Conservation (phyloP, 2,888 invertebrate species). For the Steinernema scapterisci region DNA sequence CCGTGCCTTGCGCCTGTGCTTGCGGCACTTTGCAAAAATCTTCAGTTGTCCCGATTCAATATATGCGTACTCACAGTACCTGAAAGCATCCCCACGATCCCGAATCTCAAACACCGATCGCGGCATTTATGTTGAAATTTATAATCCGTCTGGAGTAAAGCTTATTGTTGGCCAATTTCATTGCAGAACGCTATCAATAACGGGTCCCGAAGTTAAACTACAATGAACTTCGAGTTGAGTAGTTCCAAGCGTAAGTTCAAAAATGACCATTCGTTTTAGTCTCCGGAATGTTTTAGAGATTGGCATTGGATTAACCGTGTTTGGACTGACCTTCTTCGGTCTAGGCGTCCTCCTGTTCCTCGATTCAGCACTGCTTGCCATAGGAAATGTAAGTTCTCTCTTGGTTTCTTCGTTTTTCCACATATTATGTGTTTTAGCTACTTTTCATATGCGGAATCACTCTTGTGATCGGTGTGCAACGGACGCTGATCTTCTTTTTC, state of each 20-base stretch:
- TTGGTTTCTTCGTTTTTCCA: constrained; percentile 55
- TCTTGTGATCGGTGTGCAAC: constrained; percentile 91
- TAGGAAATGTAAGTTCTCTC: constrained; percentile 88
- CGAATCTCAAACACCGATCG: too few relatives aligned
- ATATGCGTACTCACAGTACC: too few relatives aligned
- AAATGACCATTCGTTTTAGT: not conserved
- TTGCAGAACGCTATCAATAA: too few relatives aligned
- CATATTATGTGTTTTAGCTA: constrained; percentile 76
- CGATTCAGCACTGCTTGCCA: constrained; percentile 93
- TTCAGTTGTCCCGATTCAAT: too few relatives aligned
- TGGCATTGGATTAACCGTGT: constrained; percentile 92
- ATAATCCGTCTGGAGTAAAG: too few relatives aligned
- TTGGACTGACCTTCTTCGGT: constrained; percentile 91
- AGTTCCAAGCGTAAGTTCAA: constrained; percentile 46
- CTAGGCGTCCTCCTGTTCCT: constrained; percentile 89
- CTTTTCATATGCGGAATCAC: constrained; percentile 91
- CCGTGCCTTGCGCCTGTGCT: too few relatives aligned
- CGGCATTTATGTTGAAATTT: too few relatives aligned
- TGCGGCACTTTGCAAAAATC: too few relatives aligned
- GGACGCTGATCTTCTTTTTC: constrained; percentile 96
- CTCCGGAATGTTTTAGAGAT: constrained; percentile 74
- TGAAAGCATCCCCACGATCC: too few relatives aligned
- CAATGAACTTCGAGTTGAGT: constrained; percentile 50
- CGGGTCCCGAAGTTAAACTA: not conserved
- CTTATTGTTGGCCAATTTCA: too few relatives aligned